Evolutionary conservation across 2,113 vertebrate species (phyloP), one percentile per base, ranked within the genome.

Genomic region (Menura novaehollandiae): DNA sequence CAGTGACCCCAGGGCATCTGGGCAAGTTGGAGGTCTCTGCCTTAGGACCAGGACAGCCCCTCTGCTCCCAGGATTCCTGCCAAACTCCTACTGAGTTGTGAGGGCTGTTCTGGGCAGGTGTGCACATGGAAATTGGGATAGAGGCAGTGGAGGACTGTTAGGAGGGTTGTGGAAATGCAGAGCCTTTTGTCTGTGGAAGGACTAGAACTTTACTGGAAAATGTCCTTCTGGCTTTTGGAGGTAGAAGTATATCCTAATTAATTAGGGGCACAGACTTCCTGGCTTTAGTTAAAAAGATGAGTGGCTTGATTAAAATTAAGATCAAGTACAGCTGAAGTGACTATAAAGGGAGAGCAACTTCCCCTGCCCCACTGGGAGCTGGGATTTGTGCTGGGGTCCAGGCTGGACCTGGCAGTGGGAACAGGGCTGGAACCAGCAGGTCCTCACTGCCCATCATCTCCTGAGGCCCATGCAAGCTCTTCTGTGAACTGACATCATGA

Each of bases 61-160:
- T 24, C 43, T 59, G 27, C 26, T 11, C 49, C 27, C 44, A 39
- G 44, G 20, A 59, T 51, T 47, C 46, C 71, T 73, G 43, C 16
- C 22, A 9, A 2, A 5, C 5, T 13, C 35, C 33, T 33, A 3
- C 13, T 0, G 6, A n/a, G 16, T 4, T 33, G 1, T 2, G 22
- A 26, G 73, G 41, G 2, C 43, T 18, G 72, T 2, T 26, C 37
- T 24, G n/a, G 30, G 51, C 33, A 15, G 30, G 18, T 6, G 56
- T 64, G 46, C 35, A 47, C 4, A 3, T 24, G 43, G 55, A 19
- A 27, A 8, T 7, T 1, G 14, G 43, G n/a, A 18, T 1, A 5
- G 30, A 5, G 14, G 28, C 0, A 3, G 15, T 17, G 43, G 7
- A 39, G 27, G 33, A 23, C 35, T 46, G 13, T 11, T 44, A 26